Evolutionary conservation across 2,797 vertebrate genomes (phyloP), one percentile per base, ranked within the genome.

Genomic region (Novumbra hubbsi): DNA sequence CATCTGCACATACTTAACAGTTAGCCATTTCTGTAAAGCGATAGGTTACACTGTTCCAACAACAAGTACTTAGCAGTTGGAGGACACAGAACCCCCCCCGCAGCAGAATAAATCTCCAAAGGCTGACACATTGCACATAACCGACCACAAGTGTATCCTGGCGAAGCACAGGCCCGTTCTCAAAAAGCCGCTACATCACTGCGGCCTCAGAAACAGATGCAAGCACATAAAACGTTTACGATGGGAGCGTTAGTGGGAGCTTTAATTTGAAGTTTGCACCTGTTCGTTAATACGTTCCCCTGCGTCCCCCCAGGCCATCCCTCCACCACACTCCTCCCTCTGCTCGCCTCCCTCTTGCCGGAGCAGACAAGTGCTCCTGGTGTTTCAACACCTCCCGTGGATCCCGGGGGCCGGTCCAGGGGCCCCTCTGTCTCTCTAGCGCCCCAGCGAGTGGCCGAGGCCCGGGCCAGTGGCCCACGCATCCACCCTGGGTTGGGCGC

Each of bases 251-350:
- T 81, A 75, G 79, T 80, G 73, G 75, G 76, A 15, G 21, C 78
- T 88, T 89, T 90, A 83, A 90, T 88, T 86, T 88, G 88, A 83
- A 85, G 80, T 78, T 81, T 88, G 88, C 92, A 92, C 92, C 92
- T 93, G 91, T 89, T 89, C 78, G 84, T 87, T 87, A 88, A 85
- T 79, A 75, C 77, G 76, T 24, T 63, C 78, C 50, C 74, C 64
- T 30, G 45, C 60, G 49, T 71, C 74, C 28, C 76, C 45, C 72
- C 57, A n/a, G 30, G 34, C 74, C 68, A 73, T 70, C 71, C 76
- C 38, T 73, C 48, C 68, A 34, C 52, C 34, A 73, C 73, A 60
- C 32, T 45, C 52, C 15, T 69, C 66, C 68, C 81, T 72, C 81
- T 73, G 49, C 75, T 19, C 28, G 49, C 5, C 45, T 67, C 63